These are phyloP conservation scores for Autographa pulchrina DNA, from an alignment of 2,888 invertebrate species.

Conservation along the genomic window DNA sequence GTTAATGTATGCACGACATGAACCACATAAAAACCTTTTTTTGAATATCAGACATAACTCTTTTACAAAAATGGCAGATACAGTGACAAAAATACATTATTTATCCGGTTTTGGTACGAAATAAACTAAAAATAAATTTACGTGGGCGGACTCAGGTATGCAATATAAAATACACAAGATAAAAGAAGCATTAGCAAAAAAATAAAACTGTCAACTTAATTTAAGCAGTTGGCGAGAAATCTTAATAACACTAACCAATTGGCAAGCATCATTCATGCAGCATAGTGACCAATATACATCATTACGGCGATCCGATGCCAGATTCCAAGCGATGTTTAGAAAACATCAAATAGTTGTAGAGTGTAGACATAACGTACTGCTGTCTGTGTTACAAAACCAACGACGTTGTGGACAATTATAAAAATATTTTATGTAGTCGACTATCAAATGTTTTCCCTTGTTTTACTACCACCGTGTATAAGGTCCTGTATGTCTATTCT, in stretches of 20 bases:
- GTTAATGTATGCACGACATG: no score
- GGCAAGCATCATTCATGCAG: background rate
- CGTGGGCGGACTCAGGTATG: background rate
- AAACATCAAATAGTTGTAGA: constrained; percentile 53
- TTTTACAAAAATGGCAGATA: background rate
- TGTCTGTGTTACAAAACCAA: constrained; percentile 27
- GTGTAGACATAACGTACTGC: constrained; percentile 26
- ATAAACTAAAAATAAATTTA: background rate
- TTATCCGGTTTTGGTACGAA: background rate
- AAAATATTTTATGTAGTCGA: constrained; percentile 6
- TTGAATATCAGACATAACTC: background rate
- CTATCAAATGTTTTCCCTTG: constrained; percentile 12
- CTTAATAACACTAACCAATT: constrained; percentile 6
- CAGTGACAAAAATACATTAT: background rate
- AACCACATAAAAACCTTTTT: no score
- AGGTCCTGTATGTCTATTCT: no score
- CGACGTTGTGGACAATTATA: constrained; percentile 8
- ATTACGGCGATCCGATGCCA: constrained; percentile 22
- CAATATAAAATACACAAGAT: background rate
- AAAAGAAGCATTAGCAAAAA: background rate
- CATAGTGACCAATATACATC: constrained; percentile 22
- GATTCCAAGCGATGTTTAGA: constrained; percentile 49
- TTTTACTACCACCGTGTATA: background rate
- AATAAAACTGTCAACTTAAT: background rate
- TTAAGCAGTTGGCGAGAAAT: constrained; percentile 1